phyloP scores from a whole-genome alignment of 1,140 invertebrate species.

The Eupristina koningsbergeri region DNA sequence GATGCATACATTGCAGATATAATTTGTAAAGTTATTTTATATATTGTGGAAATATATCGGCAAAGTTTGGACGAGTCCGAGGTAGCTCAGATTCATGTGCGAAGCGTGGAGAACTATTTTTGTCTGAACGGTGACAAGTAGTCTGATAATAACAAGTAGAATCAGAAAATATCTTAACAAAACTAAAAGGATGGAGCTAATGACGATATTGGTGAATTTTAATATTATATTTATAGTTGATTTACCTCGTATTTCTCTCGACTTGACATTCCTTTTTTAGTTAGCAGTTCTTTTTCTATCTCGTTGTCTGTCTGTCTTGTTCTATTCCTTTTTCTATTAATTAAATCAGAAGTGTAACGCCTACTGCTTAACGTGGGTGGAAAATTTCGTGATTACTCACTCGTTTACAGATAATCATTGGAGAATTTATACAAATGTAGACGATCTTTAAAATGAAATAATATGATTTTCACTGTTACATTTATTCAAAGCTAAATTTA shows the following conservation, averaged over 20 bases:
- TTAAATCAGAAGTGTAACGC: conserved; percentile 39
- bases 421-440: neutral
- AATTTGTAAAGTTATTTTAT: too few relatives aligned
- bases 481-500: too few relatives aligned
- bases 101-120: neutral
- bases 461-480: conserved; percentile 18
- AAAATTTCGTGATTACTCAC: conserved; percentile 36
- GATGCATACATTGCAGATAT: too few relatives aligned
- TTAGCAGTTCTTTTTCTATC: neutral
- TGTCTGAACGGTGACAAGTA: neutral
- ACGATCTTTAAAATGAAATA: neutral
- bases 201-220: neutral
- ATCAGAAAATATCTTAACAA: conserved; percentile 7
- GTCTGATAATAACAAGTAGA: neutral
- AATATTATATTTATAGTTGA: neutral
- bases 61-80: too few relatives aligned
- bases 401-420: conserved; percentile 47
- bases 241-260: neutral
- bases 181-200: neutral
- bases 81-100: too few relatives aligned
- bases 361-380: conserved; percentile 38
- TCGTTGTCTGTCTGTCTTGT: too few relatives aligned
- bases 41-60: too few relatives aligned
- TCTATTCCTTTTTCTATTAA: neutral
- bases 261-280: conserved; percentile 13